Percentiles rank a stretch among this genome's conserved stretches.
phyloP scores from a whole-genome alignment of 2,797 vertebrate species.

The Nyctibius grandis region DNA sequence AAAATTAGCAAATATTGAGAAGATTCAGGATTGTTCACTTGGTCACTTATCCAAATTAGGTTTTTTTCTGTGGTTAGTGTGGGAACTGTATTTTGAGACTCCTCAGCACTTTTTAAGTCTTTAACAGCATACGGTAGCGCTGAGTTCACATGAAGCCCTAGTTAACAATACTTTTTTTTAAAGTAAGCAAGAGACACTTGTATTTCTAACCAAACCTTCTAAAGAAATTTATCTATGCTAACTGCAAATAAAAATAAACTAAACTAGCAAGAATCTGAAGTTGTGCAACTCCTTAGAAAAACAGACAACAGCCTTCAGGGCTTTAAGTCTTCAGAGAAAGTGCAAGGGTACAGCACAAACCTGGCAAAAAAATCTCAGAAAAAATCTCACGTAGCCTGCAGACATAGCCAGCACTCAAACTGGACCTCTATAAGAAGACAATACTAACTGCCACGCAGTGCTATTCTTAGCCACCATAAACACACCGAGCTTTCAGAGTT shows the following conservation, averaged over 20 bases:
- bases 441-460: background rate
- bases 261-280: background rate
- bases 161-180: background rate
- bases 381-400: background rate
- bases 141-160: background rate
- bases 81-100: background rate
- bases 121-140: background rate
- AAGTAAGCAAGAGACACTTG: background rate
- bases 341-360: background rate
- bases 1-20: background rate
- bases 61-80: background rate
- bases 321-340: background rate
- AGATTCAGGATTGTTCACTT: background rate
- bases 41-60: background rate
- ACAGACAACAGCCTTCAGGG: background rate
- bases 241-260: background rate
- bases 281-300: background rate
- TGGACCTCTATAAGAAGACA: background rate
- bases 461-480: conserved; percentile 8
- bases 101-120: background rate
- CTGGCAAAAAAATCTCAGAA: background rate
- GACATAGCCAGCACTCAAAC: rapidly evolving
- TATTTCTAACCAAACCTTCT: background rate
- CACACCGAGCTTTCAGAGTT: background rate
- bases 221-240: background rate